A percentile compares a stretch with the other conserved stretches of the same genome.
phyloP scores from a whole-genome alignment of 2,797 vertebrate genomes.

The Chlorospingus semifuscus region DNA sequence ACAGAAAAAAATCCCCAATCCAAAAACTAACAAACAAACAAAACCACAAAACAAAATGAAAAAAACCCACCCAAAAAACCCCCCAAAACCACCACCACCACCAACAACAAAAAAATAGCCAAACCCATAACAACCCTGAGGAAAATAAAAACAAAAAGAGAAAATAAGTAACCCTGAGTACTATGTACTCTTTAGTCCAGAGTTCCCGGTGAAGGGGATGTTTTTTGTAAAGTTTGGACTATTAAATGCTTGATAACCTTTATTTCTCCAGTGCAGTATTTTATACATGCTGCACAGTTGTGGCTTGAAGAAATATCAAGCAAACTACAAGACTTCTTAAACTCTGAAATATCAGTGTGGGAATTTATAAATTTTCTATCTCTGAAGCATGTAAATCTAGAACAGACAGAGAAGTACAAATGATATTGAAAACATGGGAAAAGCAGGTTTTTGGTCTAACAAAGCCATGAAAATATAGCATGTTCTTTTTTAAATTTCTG shows the following conservation, averaged over 20 bases:
- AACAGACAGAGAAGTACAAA: neutral
- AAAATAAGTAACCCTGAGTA: neutral
- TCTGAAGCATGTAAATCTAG: neutral
- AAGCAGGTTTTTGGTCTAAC: neutral
- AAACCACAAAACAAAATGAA: neutral
- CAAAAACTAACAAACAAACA: neutral
- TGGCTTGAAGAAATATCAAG: neutral
- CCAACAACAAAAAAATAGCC: neutral
- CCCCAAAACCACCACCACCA: no score
- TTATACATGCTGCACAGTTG: neutral
- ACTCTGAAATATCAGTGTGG: neutral
- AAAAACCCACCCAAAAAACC: neutral
- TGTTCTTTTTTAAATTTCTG: neutral
- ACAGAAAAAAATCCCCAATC: neutral
- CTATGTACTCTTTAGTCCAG: neutral
- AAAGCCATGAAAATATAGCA: neutral
- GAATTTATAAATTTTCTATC: neutral
- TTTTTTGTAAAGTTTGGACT: neutral
- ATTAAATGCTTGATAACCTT: neutral
- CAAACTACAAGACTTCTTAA: neutral
- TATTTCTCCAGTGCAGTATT: neutral
- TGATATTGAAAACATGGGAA: neutral
- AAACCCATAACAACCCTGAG: neutral
- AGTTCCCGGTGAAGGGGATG: neutral
- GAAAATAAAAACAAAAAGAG: no score